Conservation (phyloP, 2,113 vertebrate species). For the Melospiza georgiana region DNA sequence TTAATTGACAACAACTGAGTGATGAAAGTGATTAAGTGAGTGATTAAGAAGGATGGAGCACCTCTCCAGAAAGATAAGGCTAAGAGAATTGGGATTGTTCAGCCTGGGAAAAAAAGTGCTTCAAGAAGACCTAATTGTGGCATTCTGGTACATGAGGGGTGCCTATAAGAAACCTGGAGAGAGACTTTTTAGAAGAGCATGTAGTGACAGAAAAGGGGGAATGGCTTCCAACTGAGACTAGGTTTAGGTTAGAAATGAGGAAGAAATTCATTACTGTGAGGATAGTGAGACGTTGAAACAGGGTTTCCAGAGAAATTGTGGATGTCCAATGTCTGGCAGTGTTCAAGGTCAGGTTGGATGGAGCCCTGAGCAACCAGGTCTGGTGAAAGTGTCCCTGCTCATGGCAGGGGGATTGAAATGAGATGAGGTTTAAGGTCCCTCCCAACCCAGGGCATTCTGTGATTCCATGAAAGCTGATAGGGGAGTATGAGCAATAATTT, state of each 20-base stretch:
- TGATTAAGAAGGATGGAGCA: neutral
- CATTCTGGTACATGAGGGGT: neutral
- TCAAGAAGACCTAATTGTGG: neutral
- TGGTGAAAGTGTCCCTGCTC: neutral
- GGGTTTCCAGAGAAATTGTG: neutral
- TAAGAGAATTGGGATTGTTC: neutral
- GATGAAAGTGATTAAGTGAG: neutral
- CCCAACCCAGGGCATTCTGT: neutral
- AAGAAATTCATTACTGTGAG: neutral
- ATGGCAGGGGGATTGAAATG: fast-evolving
- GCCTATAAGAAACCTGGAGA: neutral
- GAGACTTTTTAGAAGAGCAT: neutral
- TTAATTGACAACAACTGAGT: neutral
- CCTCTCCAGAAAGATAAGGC: neutral
- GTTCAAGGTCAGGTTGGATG: neutral
- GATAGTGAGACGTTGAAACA: neutral
- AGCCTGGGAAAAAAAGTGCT: neutral
- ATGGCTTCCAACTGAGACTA: neutral
- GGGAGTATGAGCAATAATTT: neutral
- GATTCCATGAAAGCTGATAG: neutral
- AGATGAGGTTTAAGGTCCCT: neutral
- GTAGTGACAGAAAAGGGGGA: neutral
- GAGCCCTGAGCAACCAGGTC: neutral
- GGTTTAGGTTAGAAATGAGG: neutral
- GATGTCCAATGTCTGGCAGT: neutral